Evolutionary conservation across 1,140 invertebrate species (phyloP).

Genomic region (Piezodorus guildinii): DNA sequence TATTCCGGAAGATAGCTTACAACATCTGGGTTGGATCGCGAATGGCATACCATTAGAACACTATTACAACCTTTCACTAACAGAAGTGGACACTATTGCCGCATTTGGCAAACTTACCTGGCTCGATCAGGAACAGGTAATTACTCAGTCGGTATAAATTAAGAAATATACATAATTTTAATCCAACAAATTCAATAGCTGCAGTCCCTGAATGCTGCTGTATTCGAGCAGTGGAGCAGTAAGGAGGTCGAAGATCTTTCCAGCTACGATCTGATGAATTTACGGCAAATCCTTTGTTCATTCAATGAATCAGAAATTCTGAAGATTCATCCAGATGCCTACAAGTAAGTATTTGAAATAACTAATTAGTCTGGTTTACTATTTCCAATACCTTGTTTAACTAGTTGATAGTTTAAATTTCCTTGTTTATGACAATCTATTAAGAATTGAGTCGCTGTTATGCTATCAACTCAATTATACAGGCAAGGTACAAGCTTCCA

Average conservation of each 20-base stretch:
- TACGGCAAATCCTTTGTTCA: slow-evolving; percentile 39
- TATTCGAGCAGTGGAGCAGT: slow-evolving; percentile 37
- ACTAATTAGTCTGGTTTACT: too few species aligned
- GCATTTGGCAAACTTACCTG: slow-evolving; percentile 39
- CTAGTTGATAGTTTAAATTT: too few species aligned
- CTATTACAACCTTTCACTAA: slow-evolving; percentile 37
- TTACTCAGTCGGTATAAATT: too few species aligned
- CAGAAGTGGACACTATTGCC: slow-evolving; percentile 37
- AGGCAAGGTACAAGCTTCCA: too few species aligned
- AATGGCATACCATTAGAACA: slow-evolving; percentile 35
- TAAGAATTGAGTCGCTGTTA: too few species aligned
- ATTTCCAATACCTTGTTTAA: too few species aligned
- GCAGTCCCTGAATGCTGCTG: slow-evolving; percentile 34
- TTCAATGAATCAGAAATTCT: slow-evolving; percentile 37
- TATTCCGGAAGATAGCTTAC: slow-evolving; percentile 16
- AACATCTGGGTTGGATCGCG: slow-evolving; percentile 37
- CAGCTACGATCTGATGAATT: slow-evolving; percentile 36
- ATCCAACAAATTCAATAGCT: slow-evolving; percentile 29
- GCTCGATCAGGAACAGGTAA: slow-evolving; percentile 31
- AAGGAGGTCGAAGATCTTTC: slow-evolving; percentile 40
- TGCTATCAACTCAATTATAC: too few species aligned
- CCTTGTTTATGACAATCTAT: too few species aligned
- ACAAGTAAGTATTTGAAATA: slow-evolving; percentile 28
- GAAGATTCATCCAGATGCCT: slow-evolving; percentile 37
- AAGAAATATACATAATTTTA: too few species aligned